These are phyloP conservation scores for Kuschelorhynchus macadamiae DNA, from an alignment of 2,888 invertebrate genomes.

Conservation along the genomic window DNA sequence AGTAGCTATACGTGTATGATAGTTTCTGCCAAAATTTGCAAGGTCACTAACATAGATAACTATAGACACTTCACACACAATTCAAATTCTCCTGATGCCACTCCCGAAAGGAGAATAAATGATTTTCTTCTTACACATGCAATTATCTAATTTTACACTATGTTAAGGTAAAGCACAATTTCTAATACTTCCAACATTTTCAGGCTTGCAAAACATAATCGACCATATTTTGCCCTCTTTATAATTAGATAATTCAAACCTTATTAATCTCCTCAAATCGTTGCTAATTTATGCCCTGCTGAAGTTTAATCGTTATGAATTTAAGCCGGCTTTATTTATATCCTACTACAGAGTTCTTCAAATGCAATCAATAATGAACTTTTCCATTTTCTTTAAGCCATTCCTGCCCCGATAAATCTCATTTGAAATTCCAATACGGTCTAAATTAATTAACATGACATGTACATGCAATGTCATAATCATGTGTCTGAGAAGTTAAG, in stretches of 20 bases:
- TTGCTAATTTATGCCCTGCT: conserved; percentile 26
- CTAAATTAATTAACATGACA: conserved; percentile 54
- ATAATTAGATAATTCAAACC: conserved; percentile 32
- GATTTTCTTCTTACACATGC: too few relatives aligned
- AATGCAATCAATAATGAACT: conserved; percentile 49
- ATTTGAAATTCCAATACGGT: conserved; percentile 53
- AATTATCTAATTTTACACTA: too few relatives aligned
- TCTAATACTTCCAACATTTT: too few relatives aligned
- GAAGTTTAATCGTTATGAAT: conserved; percentile 45
- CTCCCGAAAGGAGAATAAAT: too few relatives aligned
- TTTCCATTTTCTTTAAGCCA: conserved; percentile 52
- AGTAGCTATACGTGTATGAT: too few relatives aligned
- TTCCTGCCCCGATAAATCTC: conserved; percentile 47
- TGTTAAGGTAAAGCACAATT: too few relatives aligned
- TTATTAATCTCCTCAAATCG: conserved; percentile 25
- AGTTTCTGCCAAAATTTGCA: too few relatives aligned
- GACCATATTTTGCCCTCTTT: conserved; percentile 12
- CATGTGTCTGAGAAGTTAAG: too few relatives aligned
- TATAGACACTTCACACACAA: too few relatives aligned
- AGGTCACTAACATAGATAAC: too few relatives aligned
- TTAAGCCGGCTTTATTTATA: conserved; percentile 48
- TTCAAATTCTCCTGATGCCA: too few relatives aligned
- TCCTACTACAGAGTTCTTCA: conserved; percentile 47
- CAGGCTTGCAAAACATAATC: too few relatives aligned
- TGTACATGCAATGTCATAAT: conserved; percentile 54